These are phyloP conservation scores for Pheosia tremula DNA, from an alignment of 2,888 invertebrate genomes.

Conservation along the genomic window DNA sequence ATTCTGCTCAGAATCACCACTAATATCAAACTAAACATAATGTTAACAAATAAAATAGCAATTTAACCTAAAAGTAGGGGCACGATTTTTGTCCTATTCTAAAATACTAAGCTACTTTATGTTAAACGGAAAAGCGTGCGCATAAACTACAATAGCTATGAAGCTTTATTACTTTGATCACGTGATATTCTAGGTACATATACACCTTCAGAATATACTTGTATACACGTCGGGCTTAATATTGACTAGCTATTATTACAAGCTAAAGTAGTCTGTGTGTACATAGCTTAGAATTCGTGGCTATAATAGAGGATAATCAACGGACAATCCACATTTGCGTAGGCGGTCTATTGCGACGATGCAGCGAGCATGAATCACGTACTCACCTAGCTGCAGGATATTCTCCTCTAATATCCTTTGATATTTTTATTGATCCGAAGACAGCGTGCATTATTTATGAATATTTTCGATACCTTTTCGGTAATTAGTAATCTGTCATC, in stretches of 20 bases:
- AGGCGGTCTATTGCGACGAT: background rate
- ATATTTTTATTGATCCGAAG: background rate
- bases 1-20: too few species aligned
- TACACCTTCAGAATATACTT: background rate
- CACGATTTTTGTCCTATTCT: too few species aligned
- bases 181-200: background rate
- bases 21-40: too few species aligned
- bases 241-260: background rate
- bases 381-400: background rate
- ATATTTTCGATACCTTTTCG: background rate
- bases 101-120: too few species aligned
- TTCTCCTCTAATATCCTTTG: background rate
- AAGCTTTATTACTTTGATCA: background rate
- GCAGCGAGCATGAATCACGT: background rate
- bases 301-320: background rate
- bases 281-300: background rate
- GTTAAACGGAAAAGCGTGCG: too few species aligned
- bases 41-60: too few species aligned
- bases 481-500: too few species aligned
- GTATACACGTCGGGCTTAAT: background rate
- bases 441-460: background rate
- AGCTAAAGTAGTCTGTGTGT: background rate
- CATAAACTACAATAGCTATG: too few species aligned
- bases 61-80: too few species aligned
- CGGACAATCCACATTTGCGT: conserved; percentile 1